Percentiles rank a stretch among this genome's conserved stretches.
Evolutionary conservation across 2,888 invertebrate species (phyloP).

Genomic region (Heliconius erato): DNA sequence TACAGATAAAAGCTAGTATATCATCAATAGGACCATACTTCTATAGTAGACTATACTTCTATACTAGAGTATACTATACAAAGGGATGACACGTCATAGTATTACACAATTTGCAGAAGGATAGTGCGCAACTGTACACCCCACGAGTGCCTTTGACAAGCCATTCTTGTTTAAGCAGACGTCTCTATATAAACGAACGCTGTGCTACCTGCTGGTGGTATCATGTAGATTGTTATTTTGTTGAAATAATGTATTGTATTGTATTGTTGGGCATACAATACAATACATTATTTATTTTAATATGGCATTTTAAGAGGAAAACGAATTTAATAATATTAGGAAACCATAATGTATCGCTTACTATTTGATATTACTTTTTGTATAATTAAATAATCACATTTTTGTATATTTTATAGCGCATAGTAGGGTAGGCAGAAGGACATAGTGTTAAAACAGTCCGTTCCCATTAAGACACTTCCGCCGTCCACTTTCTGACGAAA

Average conservation of each 20-base stretch:
- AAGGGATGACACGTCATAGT: neutral
- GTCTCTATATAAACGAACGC: neutral
- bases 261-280: neutral
- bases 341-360: no score
- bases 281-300: no score
- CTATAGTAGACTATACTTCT: no score
- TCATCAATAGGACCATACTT: no score
- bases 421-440: neutral
- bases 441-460: neutral
- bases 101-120: neutral
- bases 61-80: neutral
- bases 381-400: no score
- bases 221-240: neutral
- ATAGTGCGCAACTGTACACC: neutral
- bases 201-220: no score
- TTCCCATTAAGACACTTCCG: neutral
- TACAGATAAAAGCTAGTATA: no score
- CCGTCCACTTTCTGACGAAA: neutral
- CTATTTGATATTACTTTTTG: no score
- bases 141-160: conserved; percentile 15
- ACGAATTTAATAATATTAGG: no score
- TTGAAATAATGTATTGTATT: no score
- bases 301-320: neutral
- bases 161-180: conserved; percentile 13
- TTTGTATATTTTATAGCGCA: neutral